phyloP scores from a whole-genome alignment of 2,113 vertebrate genomes.

The Toxotes chatareus region DNA sequence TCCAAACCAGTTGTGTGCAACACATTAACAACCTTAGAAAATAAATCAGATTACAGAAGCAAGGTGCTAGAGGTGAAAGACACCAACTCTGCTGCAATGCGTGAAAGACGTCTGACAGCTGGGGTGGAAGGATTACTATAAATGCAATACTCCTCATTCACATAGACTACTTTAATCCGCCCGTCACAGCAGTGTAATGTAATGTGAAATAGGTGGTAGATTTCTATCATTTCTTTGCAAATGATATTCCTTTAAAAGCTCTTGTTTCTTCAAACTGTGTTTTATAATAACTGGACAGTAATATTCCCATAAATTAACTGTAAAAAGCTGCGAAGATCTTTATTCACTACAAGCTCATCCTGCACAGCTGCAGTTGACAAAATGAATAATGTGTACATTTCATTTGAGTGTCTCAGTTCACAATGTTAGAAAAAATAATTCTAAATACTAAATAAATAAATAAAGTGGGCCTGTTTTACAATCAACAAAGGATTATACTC shows the following conservation, averaged over 20 bases:
- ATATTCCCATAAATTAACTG: background rate
- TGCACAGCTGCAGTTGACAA: no score
- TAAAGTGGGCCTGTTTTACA: no score
- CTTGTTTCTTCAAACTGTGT: background rate
- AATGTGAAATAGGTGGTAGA: slow-evolving; percentile 18
- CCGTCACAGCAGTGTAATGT: slow-evolving; percentile 33
- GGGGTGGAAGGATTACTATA: slow-evolving; percentile 43
- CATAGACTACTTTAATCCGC: slow-evolving; percentile 31
- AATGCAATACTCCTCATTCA: slow-evolving; percentile 36
- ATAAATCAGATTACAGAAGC: slow-evolving; percentile 32
- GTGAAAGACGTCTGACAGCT: slow-evolving; percentile 47
- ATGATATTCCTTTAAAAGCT: background rate
- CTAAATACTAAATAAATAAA: no score
- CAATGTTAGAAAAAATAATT: background rate
- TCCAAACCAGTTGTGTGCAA: slow-evolving; percentile 28
- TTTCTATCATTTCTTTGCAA: slow-evolving; percentile 10
- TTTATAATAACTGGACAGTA: background rate
- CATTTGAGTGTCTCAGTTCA: background rate
- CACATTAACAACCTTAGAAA: slow-evolving; percentile 34
- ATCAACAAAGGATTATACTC: no score
- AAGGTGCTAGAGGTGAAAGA: slow-evolving; percentile 31
- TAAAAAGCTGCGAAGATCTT: background rate
- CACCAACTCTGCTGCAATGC: slow-evolving; percentile 22
- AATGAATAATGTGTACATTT: background rate
- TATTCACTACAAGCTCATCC: background rate